Conservation (phyloP, 2,888 invertebrate genomes). For the Charanyca ferruginea region DNA sequence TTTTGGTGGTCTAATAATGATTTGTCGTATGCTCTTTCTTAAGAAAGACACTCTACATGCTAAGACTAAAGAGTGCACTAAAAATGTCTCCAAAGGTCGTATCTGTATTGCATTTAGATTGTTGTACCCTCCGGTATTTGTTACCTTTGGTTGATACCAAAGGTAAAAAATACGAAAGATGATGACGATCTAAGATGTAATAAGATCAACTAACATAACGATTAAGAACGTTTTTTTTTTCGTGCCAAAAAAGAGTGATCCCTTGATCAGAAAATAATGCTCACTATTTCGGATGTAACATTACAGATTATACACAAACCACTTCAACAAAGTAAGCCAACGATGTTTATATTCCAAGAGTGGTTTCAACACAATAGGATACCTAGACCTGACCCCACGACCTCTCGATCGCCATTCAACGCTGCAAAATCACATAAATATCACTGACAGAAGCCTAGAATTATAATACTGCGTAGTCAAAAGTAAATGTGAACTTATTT, state of each 20-base stretch:
- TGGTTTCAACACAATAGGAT: conserved; percentile 43
- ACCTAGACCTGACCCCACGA: conserved; percentile 31
- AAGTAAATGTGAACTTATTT: conserved; percentile 23
- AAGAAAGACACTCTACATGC: too few species aligned
- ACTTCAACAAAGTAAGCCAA: conserved; percentile 5
- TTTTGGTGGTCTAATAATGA: conserved; percentile 29
- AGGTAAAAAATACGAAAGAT: too few species aligned
- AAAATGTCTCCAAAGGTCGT: too few species aligned
- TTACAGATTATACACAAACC: conserved; percentile 1
- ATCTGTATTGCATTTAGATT: too few species aligned
- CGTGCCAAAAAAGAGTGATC: background rate
- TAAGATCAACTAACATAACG: too few species aligned
- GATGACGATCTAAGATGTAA: too few species aligned
- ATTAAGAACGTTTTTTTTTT: background rate
- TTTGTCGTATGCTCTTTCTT: background rate
- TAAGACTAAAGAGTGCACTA: too few species aligned
- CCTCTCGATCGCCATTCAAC: conserved; percentile 53
- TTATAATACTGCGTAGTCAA: conserved; percentile 18
- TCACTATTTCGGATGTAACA: background rate
- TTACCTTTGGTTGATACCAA: too few species aligned
- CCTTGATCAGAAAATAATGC: background rate
- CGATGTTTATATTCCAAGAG: conserved; percentile 21
- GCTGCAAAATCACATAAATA: conserved; percentile 33
- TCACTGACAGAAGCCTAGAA: conserved; percentile 13
- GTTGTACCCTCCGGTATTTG: too few species aligned